phyloP scores from a whole-genome alignment of 2,113 vertebrate genomes.

The Rhea americana region DNA sequence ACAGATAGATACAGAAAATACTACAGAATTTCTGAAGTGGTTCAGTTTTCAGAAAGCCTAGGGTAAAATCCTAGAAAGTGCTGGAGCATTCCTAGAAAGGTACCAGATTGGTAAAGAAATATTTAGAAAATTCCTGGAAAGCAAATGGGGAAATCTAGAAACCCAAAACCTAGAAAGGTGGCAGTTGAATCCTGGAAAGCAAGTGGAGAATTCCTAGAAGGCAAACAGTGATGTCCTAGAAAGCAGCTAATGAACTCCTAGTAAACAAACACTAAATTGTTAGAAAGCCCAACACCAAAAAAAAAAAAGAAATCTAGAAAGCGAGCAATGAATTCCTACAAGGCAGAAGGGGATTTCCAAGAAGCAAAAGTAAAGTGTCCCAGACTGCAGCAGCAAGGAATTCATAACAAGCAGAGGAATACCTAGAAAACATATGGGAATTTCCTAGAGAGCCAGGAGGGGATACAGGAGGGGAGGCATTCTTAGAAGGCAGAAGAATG shows the following conservation, averaged over 20 bases:
- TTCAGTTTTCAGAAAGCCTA: too few species aligned
- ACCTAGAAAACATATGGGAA: background rate
- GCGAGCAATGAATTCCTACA: background rate
- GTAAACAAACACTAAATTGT: background rate
- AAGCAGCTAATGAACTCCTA: background rate
- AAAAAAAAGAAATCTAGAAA: background rate
- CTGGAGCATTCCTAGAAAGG: too few species aligned
- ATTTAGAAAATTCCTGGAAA: background rate
- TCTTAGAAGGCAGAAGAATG: background rate
- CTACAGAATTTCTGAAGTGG: background rate
- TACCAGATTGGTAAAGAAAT: too few species aligned
- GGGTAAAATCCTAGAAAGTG: too few species aligned
- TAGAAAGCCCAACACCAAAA: background rate
- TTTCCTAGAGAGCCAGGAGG: background rate
- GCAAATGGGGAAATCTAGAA: background rate
- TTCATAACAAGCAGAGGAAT: background rate
- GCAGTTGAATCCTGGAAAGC: background rate
- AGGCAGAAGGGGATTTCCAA: background rate
- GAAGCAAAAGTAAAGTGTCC: background rate
- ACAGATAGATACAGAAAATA: background rate
- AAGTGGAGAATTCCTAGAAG: background rate
- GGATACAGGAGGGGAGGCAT: background rate
- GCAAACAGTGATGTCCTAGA: background rate
- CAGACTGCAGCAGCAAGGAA: background rate
- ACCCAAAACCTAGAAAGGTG: background rate